Percentiles rank a stretch among this genome's conserved stretches.
Conservation (phyloP, 2,113 vertebrate genomes). For the Lathamus discolor region DNA sequence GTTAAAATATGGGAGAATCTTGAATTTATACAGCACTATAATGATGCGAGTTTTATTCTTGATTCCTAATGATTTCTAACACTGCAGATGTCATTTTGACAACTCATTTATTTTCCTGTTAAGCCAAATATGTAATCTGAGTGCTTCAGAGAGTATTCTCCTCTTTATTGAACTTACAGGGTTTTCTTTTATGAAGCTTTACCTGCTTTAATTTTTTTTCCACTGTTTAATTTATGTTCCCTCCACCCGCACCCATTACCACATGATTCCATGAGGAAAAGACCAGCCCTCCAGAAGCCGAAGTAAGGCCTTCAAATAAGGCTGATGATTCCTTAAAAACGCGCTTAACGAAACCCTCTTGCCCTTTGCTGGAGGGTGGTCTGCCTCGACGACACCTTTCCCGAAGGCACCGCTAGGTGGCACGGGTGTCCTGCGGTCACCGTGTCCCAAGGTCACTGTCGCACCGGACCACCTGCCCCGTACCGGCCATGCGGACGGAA, state of each 20-base stretch:
- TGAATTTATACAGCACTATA: neutral
- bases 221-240: neutral
- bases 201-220: neutral
- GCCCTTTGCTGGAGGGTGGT: neutral
- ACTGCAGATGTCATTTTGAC: neutral
- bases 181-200: neutral
- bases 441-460: neutral
- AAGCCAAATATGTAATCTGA: neutral
- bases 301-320: too few relatives aligned
- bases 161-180: fast-evolving
- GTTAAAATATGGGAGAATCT: neutral
- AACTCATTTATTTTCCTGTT: neutral
- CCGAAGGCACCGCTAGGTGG: neutral
- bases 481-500: neutral
- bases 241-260: fast-evolving
- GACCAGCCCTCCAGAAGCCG: neutral
- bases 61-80: neutral
- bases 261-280: too few relatives aligned
- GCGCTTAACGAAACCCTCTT: neutral
- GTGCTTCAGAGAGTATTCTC: neutral
- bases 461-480: neutral
- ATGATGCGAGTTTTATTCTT: neutral
- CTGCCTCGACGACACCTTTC: neutral
- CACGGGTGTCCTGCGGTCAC: neutral
- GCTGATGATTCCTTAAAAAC: neutral